Evolutionary conservation across 1,140 invertebrate species (phyloP).

Genomic region (Sminthurides bifidus): DNA sequence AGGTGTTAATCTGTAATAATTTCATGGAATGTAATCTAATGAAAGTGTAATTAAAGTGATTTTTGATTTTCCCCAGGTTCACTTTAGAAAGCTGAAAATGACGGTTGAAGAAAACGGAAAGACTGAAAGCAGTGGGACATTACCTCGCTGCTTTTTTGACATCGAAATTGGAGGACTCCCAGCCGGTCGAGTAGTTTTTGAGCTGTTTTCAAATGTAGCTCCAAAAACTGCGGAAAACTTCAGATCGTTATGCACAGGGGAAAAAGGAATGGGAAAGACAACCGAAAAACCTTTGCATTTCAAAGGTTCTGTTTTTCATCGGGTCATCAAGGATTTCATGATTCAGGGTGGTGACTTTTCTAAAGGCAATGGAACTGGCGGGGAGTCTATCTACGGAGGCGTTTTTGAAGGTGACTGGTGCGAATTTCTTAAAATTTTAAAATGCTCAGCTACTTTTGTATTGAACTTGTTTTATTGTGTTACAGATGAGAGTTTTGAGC

Average conservation of each 20-base stretch:
- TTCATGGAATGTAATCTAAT: too few species aligned
- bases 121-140: background rate
- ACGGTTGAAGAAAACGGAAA: constrained; percentile 1
- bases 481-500: constrained; percentile 78
- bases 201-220: constrained; percentile 80
- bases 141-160: constrained; percentile 42
- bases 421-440: constrained; percentile 1
- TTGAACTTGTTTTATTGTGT: background rate
- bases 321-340: constrained; percentile 89
- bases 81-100: background rate
- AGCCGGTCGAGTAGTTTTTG: constrained; percentile 83
- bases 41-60: too few species aligned
- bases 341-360: constrained; percentile 61
- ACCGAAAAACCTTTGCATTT: constrained; percentile 61
- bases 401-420: constrained; percentile 59
- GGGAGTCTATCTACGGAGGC: constrained; percentile 81
- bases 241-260: constrained; percentile 77
- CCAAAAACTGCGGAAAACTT: constrained; percentile 94
- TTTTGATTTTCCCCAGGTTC: too few species aligned
- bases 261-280: constrained; percentile 60
- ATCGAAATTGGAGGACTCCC: constrained; percentile 76
- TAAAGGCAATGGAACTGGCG: constrained; percentile 79
- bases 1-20: too few species aligned
- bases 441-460: background rate
- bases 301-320: constrained; percentile 62